These are phyloP conservation scores for Papilio machaon DNA, from an alignment of 1,140 invertebrate species.

Conservation along the genomic window DNA sequence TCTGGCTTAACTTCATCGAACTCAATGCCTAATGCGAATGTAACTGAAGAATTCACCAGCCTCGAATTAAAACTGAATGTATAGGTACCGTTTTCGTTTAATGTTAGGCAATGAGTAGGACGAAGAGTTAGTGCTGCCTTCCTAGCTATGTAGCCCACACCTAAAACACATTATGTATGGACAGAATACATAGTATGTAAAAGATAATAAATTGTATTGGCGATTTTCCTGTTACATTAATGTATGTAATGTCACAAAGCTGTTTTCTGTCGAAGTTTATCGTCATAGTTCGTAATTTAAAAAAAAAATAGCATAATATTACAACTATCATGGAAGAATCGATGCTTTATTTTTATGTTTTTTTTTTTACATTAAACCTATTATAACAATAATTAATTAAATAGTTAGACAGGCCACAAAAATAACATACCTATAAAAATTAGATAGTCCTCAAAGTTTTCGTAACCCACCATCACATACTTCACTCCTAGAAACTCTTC, in stretches of 20 bases:
- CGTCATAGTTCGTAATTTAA: too few species aligned
- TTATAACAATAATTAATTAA: too few species aligned
- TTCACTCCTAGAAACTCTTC: slow-evolving; percentile 64
- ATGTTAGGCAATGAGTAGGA: slow-evolving; percentile 75
- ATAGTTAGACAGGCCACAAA: too few species aligned
- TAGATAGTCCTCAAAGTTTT: slow-evolving; percentile 71
- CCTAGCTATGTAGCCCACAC: slow-evolving; percentile 84
- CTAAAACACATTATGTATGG: slow-evolving; percentile 44
- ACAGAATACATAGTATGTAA: too few species aligned
- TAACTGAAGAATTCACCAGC: slow-evolving; percentile 87
- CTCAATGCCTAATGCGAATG: slow-evolving; percentile 88
- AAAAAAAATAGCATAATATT: too few species aligned
- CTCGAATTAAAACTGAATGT: slow-evolving; percentile 87
- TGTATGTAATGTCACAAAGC: too few species aligned
- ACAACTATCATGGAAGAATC: too few species aligned
- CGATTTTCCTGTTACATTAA: too few species aligned
- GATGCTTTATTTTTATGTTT: too few species aligned
- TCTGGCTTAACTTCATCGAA: slow-evolving; percentile 82
- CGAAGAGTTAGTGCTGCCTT: slow-evolving; percentile 86
- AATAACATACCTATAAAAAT: slow-evolving; percentile 55
- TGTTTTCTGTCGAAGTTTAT: too few species aligned
- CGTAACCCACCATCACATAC: slow-evolving; percentile 54
- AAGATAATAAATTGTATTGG: too few species aligned
- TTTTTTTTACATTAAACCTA: too few species aligned
- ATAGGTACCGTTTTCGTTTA: slow-evolving; percentile 84